phyloP scores from a whole-genome alignment of 2,113 vertebrate species.

The Scatophagus argus region DNA sequence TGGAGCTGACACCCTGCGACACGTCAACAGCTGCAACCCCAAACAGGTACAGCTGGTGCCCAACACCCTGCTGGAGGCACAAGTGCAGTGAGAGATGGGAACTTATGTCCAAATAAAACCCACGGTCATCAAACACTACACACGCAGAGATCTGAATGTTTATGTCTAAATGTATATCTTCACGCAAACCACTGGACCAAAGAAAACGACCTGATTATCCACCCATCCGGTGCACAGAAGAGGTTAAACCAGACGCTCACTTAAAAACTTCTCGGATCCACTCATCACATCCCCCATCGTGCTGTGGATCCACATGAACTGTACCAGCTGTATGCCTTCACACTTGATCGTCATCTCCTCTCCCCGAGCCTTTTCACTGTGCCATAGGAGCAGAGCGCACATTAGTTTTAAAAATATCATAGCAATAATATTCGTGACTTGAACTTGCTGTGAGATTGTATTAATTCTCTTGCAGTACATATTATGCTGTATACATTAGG shows the following conservation, averaged over 20 bases:
- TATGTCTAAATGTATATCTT: background rate
- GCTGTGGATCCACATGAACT: background rate
- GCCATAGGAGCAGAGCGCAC: slow-evolving; percentile 37
- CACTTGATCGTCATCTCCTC: background rate
- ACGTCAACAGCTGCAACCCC: slow-evolving; percentile 71
- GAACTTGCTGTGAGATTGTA: background rate
- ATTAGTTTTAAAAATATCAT: background rate
- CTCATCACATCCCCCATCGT: slow-evolving; percentile 6
- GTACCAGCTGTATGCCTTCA: slow-evolving; percentile 40
- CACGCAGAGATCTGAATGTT: background rate
- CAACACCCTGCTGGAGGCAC: slow-evolving; percentile 80
- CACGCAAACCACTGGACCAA: slow-evolving; percentile 20
- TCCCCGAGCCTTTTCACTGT: background rate
- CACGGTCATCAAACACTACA: background rate
- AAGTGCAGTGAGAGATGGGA: slow-evolving; percentile 76
- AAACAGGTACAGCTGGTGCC: slow-evolving; percentile 68
- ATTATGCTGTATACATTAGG: background rate
- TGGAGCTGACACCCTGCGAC: slow-evolving; percentile 80
- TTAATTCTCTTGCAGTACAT: background rate
- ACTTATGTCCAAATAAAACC: background rate
- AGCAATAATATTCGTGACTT: slow-evolving; percentile 52
- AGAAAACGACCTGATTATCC: slow-evolving; percentile 5
- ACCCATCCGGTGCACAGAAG: background rate
- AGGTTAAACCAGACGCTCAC: background rate
- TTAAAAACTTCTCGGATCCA: background rate